A percentile compares a stretch with the other conserved stretches of the same genome.
phyloP scores from a whole-genome alignment of 2,888 invertebrate species.

The Trichopoda pennipes region DNA sequence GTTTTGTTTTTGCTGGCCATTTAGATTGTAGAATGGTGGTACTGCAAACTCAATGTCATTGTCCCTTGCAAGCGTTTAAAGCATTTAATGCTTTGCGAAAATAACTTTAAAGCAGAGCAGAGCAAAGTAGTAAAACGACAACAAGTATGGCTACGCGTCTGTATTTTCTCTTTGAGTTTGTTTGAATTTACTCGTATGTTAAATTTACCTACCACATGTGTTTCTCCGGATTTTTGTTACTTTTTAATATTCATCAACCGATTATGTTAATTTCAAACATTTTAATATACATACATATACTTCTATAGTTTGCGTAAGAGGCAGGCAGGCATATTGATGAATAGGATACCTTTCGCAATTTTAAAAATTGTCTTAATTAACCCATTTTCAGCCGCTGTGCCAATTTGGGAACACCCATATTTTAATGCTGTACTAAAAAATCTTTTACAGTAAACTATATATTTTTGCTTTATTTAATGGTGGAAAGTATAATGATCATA shows the following conservation, averaged over 20 bases:
- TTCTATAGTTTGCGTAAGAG: no score
- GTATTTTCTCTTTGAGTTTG: not conserved
- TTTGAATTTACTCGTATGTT: no score
- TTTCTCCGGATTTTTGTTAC: not conserved
- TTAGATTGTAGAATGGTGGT: slow-evolving; percentile 9
- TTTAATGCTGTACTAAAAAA: no score
- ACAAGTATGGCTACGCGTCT: not conserved
- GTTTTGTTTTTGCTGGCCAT: not conserved
- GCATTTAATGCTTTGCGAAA: slow-evolving; percentile 21
- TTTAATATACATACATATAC: slow-evolving; percentile 58
- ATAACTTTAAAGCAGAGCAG: slow-evolving; percentile 20
- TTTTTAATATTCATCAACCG: not conserved
- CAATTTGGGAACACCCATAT: no score
- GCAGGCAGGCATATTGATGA: no score
- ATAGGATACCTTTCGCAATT: no score
- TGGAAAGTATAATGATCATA: no score
- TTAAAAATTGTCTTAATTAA: no score
- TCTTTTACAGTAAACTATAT: no score
- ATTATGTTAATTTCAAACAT: slow-evolving; percentile 50
- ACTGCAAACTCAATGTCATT: slow-evolving; percentile 54
- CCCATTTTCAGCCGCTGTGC: no score
- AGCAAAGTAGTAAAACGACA: slow-evolving; percentile 20
- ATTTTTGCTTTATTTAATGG: no score
- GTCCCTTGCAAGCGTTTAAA: slow-evolving; percentile 45
- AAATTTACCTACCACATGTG: slow-evolving; percentile 1